Percentiles rank a stretch among this genome's conserved stretches.
Evolutionary conservation across 1,140 invertebrate genomes (phyloP).

Genomic region (Anadara kagoshimensis): DNA sequence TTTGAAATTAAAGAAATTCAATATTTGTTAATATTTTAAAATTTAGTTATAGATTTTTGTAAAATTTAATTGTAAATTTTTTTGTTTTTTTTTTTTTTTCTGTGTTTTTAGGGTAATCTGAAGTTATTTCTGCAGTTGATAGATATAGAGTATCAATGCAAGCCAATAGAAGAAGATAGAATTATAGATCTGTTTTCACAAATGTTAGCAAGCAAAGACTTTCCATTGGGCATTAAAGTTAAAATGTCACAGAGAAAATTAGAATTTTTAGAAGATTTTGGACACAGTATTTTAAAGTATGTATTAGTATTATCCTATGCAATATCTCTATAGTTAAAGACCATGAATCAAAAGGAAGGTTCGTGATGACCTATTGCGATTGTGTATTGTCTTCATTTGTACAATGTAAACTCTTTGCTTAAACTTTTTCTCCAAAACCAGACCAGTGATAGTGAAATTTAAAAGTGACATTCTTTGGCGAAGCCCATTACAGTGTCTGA

Average conservation of each 20-base stretch:
- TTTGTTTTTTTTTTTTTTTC: no score
- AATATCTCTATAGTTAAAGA: no score
- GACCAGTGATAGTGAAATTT: no score
- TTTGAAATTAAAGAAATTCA: no score
- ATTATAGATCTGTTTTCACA: conserved; percentile 85
- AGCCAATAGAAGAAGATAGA: conserved; percentile 80
- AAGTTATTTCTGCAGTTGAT: conserved; percentile 91
- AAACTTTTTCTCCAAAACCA: no score
- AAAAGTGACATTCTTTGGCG: no score
- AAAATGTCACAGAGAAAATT: conserved; percentile 93
- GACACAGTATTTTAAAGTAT: conserved; percentile 71
- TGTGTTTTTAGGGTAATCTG: conserved; percentile 75
- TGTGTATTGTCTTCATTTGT: no score
- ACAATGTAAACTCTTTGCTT: no score
- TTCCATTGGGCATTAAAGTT: conserved; percentile 86
- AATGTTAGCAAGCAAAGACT: conserved; percentile 80
- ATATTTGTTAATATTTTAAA: no score
- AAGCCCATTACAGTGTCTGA: no score
- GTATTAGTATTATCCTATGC: conserved; percentile 31
- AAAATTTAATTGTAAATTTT: background rate
- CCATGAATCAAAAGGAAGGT: no score
- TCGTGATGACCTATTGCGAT: no score
- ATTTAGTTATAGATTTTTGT: background rate
- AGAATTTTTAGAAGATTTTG: conserved; percentile 84
- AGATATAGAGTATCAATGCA: conserved; percentile 87